phyloP scores from a whole-genome alignment of 2,888 invertebrate species.

The Acleris literana region DNA sequence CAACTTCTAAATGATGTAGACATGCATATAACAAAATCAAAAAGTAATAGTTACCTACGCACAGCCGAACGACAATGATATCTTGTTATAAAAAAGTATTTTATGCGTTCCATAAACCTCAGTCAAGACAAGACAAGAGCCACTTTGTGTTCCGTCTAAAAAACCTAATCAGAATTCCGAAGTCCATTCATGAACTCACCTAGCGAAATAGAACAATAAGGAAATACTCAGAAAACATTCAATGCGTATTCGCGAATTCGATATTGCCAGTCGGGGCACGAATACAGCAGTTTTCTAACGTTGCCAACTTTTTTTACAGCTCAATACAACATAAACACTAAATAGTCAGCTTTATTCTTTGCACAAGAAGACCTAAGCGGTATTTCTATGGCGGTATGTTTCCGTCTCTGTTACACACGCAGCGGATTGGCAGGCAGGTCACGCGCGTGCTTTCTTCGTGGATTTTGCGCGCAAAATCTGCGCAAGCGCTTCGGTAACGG shows the following conservation, averaged over 20 bases:
- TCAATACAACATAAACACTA: slow-evolving; percentile 49
- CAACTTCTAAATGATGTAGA: no score
- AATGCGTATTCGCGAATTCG: slow-evolving; percentile 74
- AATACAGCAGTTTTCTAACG: slow-evolving; percentile 69
- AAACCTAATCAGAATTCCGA: slow-evolving; percentile 67
- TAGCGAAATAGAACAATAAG: slow-evolving; percentile 70
- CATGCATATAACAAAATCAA: no score
- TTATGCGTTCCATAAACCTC: no score
- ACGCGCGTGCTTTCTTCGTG: slow-evolving; percentile 80
- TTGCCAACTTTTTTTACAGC: slow-evolving; percentile 44
- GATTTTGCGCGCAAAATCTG: slow-evolving; percentile 78
- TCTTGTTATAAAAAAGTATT: no score
- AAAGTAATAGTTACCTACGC: no score
- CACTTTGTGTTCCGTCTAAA: slow-evolving; percentile 43
- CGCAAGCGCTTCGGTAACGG: slow-evolving; percentile 71
- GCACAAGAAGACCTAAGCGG: not conserved
- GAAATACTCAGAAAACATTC: slow-evolving; percentile 79
- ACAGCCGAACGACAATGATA: no score
- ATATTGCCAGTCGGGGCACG: slow-evolving; percentile 70
- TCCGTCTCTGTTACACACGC: slow-evolving; percentile 50
- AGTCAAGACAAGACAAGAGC: not conserved
- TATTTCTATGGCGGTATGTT: slow-evolving; percentile 1
- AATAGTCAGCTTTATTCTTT: slow-evolving; percentile 51
- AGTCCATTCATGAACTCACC: slow-evolving; percentile 69
- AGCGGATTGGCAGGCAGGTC: slow-evolving; percentile 66